Base-by-base conservation (phyloP, 2,888 invertebrate genomes). In the Sceliomorpha sp. region DNA sequence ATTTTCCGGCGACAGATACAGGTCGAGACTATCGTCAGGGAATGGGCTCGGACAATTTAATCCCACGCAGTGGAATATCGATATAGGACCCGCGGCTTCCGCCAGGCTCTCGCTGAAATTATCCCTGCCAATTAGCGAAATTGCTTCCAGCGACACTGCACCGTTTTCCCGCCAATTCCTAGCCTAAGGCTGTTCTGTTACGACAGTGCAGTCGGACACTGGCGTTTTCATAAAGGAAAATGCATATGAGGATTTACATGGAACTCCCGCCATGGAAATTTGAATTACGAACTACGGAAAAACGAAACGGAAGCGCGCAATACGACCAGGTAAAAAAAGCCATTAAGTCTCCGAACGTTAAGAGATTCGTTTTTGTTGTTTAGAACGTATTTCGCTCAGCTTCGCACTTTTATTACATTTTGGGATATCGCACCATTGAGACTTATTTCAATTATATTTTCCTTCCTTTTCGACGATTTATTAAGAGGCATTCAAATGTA, bases 111-210 rank as follows among this genome's bases (percentile, higher is more conserved):
- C 62, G 56, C 55, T 56, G 72, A 70, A 72, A 78, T 76, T 74
- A 80, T 75, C 72, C 70, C 63, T 71, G 73, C 75, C 77, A 77
- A 79, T 79, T 79, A 79, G 78, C 47, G 71, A 76, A 79, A 79
- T 76, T 79, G 74, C 75, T 72, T 75, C 64, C 60, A 62, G 62
- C 63, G 63, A 56, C 56, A 55, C 34, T 56, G 42, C 20, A 14
- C 64, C 64, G 55, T 55, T 55, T 55, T 63, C 42, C 62, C 62
- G 32, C 36, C 32, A 29, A 42, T 60, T 12, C 59, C 26, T 55
- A 5, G 50, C 64, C 51, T 50, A 44, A 48, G 56, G 56, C 63
- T 15, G 27, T 63, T 45, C 42, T 45, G 31, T 17, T 32, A 32
- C 32, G 10, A 12, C 39, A 45, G 31, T 53, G 36, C 20, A 29